Evolutionary conservation across 2,113 vertebrate species (phyloP).

Genomic region (Ranitomeya imitator): DNA sequence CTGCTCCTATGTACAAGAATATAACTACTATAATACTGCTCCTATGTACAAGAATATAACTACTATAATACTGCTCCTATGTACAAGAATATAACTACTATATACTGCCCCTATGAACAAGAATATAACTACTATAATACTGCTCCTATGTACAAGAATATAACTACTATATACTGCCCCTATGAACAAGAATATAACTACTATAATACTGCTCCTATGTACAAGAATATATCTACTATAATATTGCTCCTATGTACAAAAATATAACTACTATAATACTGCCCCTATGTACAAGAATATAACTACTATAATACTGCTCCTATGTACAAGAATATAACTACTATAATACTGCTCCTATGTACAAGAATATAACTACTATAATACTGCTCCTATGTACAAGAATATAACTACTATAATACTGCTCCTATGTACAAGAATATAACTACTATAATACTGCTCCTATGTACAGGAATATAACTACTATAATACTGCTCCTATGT

Average conservation of each 20-base stretch:
- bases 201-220: neutral
- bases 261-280: slow-evolving; percentile 16
- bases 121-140: neutral
- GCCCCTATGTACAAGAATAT: neutral
- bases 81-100: too few species aligned
- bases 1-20: neutral
- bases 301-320: neutral
- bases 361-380: too few species aligned
- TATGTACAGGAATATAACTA: too few species aligned
- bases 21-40: too few species aligned
- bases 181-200: neutral
- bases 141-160: neutral
- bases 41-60: too few species aligned
- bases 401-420: too few species aligned
- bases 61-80: too few species aligned
- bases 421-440: too few species aligned
- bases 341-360: neutral
- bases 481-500: too few species aligned
- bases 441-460: too few species aligned
- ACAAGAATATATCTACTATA: slow-evolving; percentile 7
- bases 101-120: too few species aligned
- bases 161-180: neutral
- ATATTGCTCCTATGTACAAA: neutral
- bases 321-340: neutral
- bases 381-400: too few species aligned